Evolutionary conservation across 1,140 invertebrate species (phyloP).

Genomic region (Aphelinus certus): DNA sequence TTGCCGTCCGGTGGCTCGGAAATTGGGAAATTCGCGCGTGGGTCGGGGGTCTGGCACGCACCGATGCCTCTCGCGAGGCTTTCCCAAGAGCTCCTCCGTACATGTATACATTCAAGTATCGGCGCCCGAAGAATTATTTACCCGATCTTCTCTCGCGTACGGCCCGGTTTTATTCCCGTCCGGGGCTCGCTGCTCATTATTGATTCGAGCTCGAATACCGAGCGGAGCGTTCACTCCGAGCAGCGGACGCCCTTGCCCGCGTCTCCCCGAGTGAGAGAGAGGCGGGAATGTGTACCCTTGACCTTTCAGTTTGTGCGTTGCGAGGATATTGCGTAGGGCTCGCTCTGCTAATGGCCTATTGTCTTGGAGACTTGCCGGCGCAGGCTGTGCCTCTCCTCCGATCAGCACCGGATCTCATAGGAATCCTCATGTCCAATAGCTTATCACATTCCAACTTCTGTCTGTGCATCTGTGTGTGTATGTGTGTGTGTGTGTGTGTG

Average conservation of each 20-base stretch:
- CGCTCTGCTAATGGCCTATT: too few relatives aligned
- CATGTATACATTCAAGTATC: background rate
- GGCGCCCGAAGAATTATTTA: conserved; percentile 54
- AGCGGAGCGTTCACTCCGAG: background rate
- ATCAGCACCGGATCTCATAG: too few relatives aligned
- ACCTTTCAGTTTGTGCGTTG: conserved; percentile 12
- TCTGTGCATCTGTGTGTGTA: too few relatives aligned
- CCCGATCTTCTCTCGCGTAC: conserved; percentile 45
- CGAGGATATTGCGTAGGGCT: background rate
- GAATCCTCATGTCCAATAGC: too few relatives aligned
- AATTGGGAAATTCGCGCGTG: background rate
- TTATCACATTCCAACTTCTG: too few relatives aligned
- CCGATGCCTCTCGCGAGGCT: too few relatives aligned
- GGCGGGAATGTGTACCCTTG: conserved; percentile 5
- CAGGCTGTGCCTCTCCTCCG: too few relatives aligned
- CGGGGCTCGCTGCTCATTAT: conserved; percentile 46
- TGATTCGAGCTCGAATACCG: conserved; percentile 33
- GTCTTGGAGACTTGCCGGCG: too few relatives aligned
- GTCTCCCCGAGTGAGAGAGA: background rate
- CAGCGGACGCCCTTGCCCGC: conserved; percentile 13
- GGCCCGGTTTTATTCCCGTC: background rate
- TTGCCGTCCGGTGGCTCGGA: conserved; percentile 23
- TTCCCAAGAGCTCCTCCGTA: too few relatives aligned
- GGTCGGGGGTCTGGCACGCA: too few relatives aligned
- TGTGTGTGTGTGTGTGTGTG: too few relatives aligned